Conservation (phyloP, 2,888 invertebrate genomes). For the Epinotia nisella region DNA sequence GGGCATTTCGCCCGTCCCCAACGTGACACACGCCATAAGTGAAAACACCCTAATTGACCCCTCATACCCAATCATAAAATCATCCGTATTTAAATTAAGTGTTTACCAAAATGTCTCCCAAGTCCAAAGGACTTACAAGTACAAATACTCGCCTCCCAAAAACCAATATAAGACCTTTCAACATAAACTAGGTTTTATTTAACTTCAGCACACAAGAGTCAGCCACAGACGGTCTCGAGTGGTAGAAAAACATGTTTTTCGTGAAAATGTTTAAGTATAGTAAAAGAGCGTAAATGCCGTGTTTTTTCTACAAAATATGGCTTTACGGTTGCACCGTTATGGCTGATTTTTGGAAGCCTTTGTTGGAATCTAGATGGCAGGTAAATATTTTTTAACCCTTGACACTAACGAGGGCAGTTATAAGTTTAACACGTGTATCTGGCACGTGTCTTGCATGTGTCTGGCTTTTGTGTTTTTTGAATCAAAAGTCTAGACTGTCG, state of each 20-base stretch:
- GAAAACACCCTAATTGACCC: background rate
- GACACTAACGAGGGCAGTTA: too few species aligned
- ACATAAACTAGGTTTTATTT: background rate
- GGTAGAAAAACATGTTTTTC: constrained; percentile 28
- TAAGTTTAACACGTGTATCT: too few species aligned
- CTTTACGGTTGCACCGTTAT: background rate
- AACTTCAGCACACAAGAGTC: constrained; percentile 18
- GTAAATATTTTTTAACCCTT: too few species aligned
- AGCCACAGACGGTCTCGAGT: constrained; percentile 4
- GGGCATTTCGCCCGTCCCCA: too few species aligned
- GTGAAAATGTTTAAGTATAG: background rate
- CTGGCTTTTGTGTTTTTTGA: too few species aligned
- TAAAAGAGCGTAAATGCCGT: background rate
- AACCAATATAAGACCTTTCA: constrained; percentile 8
- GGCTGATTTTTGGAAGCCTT: too few species aligned
- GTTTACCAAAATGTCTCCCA: background rate
- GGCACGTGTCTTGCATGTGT: too few species aligned
- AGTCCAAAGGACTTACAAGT: background rate
- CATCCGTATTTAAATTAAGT: constrained; percentile 11
- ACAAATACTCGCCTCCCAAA: background rate
- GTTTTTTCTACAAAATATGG: background rate
- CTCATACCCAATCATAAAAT: constrained; percentile 1
- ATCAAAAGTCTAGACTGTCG: too few species aligned
- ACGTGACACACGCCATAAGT: too few species aligned
- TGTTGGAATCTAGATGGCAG: too few species aligned